A percentile compares a stretch with the other conserved stretches of the same genome.
Evolutionary conservation across 2,888 invertebrate genomes (phyloP).

Genomic region (Ichneumon xanthorius): DNA sequence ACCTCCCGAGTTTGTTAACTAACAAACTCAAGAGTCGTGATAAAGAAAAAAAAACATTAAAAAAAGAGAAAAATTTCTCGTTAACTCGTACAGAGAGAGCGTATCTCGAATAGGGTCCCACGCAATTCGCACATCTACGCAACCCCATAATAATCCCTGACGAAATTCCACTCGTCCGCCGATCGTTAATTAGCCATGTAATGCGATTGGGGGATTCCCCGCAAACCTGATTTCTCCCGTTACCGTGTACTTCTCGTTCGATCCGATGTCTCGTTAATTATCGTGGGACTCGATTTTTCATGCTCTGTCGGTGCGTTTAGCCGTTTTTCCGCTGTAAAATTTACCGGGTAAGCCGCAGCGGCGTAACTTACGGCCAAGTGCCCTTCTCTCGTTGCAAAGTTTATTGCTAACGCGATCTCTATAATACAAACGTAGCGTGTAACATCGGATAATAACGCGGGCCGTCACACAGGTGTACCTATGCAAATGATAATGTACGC

Average conservation of each 20-base stretch:
- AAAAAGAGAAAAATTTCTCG: conserved; percentile 20
- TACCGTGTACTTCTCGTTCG: neutral
- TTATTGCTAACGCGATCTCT: neutral
- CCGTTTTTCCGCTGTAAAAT: neutral
- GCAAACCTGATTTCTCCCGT: conserved; percentile 40
- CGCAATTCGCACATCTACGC: neutral
- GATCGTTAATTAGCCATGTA: conserved; percentile 53
- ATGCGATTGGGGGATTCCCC: conserved; percentile 20
- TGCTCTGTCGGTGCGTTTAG: neutral
- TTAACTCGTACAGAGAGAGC: conserved; percentile 45
- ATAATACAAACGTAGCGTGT: neutral
- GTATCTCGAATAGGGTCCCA: conserved; percentile 10
- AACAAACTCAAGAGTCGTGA: conserved; percentile 31
- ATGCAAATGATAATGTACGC: conserved; percentile 54
- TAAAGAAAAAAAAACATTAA: conserved; percentile 1
- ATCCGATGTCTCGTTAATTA: conserved; percentile 3
- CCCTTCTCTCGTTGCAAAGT: neutral
- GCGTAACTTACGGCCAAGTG: neutral
- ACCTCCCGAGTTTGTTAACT: conserved; percentile 19
- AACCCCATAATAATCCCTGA: conserved; percentile 17
- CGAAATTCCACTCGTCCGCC: conserved; percentile 49
- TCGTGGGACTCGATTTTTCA: neutral
- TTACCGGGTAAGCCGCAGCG: neutral
- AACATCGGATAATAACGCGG: conserved; percentile 45
- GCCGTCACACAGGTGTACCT: conserved; percentile 53